phyloP scores from a whole-genome alignment of 2,888 invertebrate species.

The Sphinx pinastri region DNA sequence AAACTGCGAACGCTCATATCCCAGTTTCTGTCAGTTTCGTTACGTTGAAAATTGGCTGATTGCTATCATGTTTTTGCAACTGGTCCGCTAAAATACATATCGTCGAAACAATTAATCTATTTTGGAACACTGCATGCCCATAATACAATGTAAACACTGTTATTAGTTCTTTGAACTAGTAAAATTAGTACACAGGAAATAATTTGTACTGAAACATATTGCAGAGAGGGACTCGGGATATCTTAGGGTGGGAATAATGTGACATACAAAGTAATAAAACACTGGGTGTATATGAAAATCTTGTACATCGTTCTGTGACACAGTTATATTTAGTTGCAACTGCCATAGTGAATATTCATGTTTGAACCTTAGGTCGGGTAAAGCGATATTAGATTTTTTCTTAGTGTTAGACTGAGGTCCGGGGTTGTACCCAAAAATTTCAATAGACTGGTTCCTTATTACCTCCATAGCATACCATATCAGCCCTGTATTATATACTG shows the following conservation, averaged over 20 bases:
- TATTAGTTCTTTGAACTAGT: constrained; percentile 21
- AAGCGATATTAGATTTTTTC: neutral
- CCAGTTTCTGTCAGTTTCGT: constrained; percentile 2
- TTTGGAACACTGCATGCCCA: neutral
- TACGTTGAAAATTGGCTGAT: neutral
- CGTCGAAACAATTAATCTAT: constrained; percentile 17
- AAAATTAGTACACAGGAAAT: constrained; percentile 13
- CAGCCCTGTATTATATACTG: too few species aligned
- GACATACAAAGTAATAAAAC: neutral
- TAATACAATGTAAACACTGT: constrained; percentile 11
- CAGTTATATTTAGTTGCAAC: too few species aligned
- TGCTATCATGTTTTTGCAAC: constrained; percentile 13
- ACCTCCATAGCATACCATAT: too few species aligned
- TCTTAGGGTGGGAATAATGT: neutral
- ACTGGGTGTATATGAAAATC: too few species aligned
- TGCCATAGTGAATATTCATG: neutral
- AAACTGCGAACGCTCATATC: neutral
- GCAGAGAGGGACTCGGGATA: neutral
- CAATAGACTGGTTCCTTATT: too few species aligned
- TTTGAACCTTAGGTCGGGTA: neutral
- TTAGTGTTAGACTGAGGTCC: too few species aligned
- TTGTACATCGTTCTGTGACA: too few species aligned
- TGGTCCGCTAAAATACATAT: neutral
- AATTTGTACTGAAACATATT: constrained; percentile 1
- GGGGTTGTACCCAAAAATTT: too few species aligned